Base-by-base conservation (phyloP, 2,888 invertebrate genomes). In the Salpingus planirostris region DNA sequence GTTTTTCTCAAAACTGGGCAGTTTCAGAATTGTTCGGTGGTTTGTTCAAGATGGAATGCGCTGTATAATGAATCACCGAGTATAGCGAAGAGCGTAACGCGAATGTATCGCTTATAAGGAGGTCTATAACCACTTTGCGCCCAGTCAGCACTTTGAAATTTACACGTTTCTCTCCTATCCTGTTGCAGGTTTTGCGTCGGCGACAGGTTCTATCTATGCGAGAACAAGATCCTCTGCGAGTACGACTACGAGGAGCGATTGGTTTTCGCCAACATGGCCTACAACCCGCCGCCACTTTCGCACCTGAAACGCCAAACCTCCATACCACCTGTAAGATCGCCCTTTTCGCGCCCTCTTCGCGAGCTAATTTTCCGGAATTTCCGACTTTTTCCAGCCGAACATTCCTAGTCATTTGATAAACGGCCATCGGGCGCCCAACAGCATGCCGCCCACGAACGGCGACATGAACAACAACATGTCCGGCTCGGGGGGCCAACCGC, bases 201-300 rank as follows among this genome's bases (percentile, higher is more conserved):
- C 15, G 96, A 96, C 66, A 79, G 91, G 44, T 96, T 93, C 68
- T 96, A 95, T 68, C 69, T 96, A 52, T 92, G 91, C 68, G 95
- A 95, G 68, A 95, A 95, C 69, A 92, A 93, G 72, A 95, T 96
- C 49, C 77, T 96, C 31, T 96, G 96, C 69, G 95, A 95, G 67
- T 93, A 93, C 62, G 96, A 96, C 66, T 96, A 95, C 62, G 93
- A 95, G 61, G 95, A 96, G 68, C 73, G 93, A 48, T 72, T 92
- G 65, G 89, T 93, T 44, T 93, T 93, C 62, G 92, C 93, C 42
- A 91, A 89, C 61, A 89, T 93, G 87, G 86, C 89, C 26, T 85
- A 87, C 69, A 89, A 89, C 62, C 89, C 91, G 36, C 81, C 75
- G 24, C 83, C 84, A 39, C 70, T 89, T 36, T 81, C 87, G 25